These are phyloP conservation scores for Nasua narica DNA, from an alignment of 2,797 vertebrate genomes.

Conservation along the genomic window DNA sequence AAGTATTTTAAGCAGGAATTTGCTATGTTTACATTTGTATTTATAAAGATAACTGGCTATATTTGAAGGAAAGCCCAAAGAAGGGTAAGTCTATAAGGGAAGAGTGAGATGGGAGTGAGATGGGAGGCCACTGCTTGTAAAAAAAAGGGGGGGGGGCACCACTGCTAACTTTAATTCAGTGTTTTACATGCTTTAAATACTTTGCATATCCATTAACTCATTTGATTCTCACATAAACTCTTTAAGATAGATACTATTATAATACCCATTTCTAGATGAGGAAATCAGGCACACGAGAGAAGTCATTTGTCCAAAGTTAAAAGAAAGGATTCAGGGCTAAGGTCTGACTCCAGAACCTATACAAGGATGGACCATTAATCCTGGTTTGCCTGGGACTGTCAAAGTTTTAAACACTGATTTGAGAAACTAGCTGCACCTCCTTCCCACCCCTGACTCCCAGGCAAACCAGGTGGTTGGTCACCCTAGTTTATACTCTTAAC, in stretches of 20 bases:
- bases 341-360: neutral
- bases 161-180: neutral
- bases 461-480: neutral
- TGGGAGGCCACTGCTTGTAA: neutral
- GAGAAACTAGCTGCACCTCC: neutral
- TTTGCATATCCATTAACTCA: neutral
- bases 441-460: too few species aligned
- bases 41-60: neutral
- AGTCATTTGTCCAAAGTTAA: neutral
- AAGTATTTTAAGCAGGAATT: neutral
- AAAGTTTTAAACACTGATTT: neutral
- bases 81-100: neutral
- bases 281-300: neutral
- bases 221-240: neutral
- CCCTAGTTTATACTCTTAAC: neutral
- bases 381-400: neutral
- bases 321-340: neutral
- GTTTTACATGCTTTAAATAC: neutral
- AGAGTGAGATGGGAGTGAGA: neutral
- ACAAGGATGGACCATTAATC: neutral
- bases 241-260: neutral
- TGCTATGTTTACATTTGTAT: neutral
- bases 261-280: neutral
- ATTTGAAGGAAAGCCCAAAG: neutral
- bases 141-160: neutral